A percentile compares a stretch with the other conserved stretches of the same genome.
Conservation (phyloP, 1,140 invertebrate species). For the Drosophila mojavensis region DNA sequence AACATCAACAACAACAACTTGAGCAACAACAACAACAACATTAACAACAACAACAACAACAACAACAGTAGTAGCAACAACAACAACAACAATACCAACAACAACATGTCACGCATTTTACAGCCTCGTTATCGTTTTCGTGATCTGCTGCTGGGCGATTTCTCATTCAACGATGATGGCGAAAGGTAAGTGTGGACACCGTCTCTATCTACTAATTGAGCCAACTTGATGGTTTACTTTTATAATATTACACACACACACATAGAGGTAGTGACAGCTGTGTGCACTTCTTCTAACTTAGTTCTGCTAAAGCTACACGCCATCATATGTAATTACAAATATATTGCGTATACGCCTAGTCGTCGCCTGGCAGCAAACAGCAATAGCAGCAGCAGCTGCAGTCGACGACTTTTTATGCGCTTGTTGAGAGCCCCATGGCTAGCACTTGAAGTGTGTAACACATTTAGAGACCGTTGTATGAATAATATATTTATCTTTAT, state of each 20-base stretch:
- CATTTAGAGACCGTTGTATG: neutral
- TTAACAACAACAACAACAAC: conserved; percentile 26
- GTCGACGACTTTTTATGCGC: neutral
- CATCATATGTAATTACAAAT: neutral
- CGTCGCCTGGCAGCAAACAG: neutral
- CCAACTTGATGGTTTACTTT: neutral
- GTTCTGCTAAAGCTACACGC: no score
- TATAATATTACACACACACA: neutral
- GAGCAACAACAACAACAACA: conserved; percentile 31
- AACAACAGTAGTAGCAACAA: conserved; percentile 46
- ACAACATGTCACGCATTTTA: conserved; percentile 78
- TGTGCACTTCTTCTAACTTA: conserved; percentile 30
- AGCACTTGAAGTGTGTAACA: neutral
- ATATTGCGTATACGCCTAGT: conserved; percentile 60
- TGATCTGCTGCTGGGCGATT: conserved; percentile 91
- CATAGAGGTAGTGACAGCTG: conserved; percentile 19
- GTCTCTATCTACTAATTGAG: conserved; percentile 29
- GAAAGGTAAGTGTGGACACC: conserved; percentile 64
- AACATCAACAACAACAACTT: conserved; percentile 48
- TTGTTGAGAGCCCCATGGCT: neutral
- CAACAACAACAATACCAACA: conserved; percentile 42
- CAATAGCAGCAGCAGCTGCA: conserved; percentile 14
- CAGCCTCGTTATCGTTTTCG: conserved; percentile 88
- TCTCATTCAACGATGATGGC: conserved; percentile 90
- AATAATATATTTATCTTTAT: neutral